A percentile compares a stretch with the other conserved stretches of the same genome.
Evolutionary conservation across 2,888 invertebrate species (phyloP).

Genomic region (Villa cingulata): DNA sequence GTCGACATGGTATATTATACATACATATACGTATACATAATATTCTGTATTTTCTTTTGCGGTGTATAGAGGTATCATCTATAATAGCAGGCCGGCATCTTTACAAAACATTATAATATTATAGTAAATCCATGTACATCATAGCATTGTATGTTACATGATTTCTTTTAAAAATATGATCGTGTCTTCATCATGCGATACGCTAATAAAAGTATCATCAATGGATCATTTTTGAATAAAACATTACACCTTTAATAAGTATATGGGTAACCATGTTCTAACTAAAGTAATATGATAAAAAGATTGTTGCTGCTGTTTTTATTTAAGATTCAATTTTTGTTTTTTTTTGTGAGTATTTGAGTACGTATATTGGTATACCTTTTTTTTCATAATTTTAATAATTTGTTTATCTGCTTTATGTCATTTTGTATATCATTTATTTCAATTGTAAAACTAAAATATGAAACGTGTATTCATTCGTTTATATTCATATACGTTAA

Average conservation of each 20-base stretch:
- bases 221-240: constrained; percentile 2
- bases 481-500: no score
- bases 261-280: not conserved
- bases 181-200: constrained; percentile 10
- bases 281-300: not conserved
- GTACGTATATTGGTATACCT: no score
- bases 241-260: not conserved
- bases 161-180: not conserved
- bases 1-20: no score
- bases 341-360: no score
- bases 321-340: not conserved
- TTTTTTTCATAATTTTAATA: no score
- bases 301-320: not conserved
- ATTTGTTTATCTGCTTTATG: no score
- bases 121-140: not conserved
- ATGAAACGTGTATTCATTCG: no score
- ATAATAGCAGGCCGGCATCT: not conserved
- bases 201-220: constrained; percentile 13
- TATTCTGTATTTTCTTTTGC: not conserved
- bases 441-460: no score
- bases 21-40: no score
- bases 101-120: not conserved
- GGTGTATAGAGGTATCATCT: not conserved
- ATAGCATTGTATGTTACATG: not conserved
- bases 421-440: no score